Conservation (phyloP, 2,113 vertebrate genomes). For the Oenanthe oenanthe region DNA sequence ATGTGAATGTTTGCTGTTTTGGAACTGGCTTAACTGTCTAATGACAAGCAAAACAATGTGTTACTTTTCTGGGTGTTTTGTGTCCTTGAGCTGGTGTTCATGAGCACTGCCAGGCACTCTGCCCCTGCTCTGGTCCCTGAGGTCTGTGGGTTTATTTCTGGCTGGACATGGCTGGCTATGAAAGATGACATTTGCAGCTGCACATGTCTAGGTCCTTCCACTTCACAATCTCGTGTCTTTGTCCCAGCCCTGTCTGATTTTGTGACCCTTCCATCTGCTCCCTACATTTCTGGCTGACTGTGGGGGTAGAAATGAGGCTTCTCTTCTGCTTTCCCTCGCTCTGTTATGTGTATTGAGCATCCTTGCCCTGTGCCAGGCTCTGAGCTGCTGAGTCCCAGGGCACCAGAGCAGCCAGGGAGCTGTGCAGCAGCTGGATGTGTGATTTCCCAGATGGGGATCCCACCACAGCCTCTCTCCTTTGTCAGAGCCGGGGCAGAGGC, state of each 20-base stretch:
- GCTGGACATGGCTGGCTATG: not conserved
- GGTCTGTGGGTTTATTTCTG: not conserved
- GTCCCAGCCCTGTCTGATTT: not conserved
- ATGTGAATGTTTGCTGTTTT: not conserved
- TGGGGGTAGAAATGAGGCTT: not conserved
- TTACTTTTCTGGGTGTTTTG: not conserved
- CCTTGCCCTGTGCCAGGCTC: rapidly evolving
- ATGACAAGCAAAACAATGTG: not conserved
- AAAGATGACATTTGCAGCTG: not conserved
- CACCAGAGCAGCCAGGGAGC: not conserved
- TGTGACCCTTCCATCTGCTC: not conserved
- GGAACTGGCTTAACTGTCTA: not conserved
- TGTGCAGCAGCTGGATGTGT: not conserved
- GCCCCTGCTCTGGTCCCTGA: not conserved
- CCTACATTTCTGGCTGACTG: not conserved
- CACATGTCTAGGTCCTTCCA: not conserved
- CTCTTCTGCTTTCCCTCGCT: rapidly evolving
- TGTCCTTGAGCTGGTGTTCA: not conserved
- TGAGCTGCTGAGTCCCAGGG: not conserved
- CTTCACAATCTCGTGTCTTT: not conserved
- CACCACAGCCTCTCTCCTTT: not conserved
- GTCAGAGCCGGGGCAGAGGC: not conserved
- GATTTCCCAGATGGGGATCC: not conserved
- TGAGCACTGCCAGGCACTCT: not conserved
- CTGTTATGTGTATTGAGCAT: rapidly evolving